Conservation (phyloP, 53 echinoderm and acorn worm species). For the Echinarachnius parma region DNA sequence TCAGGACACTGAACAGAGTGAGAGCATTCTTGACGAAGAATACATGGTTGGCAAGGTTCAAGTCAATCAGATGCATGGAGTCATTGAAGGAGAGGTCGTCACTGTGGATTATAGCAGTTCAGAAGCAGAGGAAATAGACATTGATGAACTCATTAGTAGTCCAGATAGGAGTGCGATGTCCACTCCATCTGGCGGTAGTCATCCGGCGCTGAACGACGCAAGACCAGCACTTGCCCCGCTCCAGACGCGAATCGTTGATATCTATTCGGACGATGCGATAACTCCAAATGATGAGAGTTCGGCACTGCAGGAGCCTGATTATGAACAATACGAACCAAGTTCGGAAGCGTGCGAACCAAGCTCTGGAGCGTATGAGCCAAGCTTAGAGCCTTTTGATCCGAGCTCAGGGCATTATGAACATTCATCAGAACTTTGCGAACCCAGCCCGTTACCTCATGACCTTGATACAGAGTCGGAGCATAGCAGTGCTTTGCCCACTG, state of each 20-base stretch:
- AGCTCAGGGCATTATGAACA: too few relatives aligned
- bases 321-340: slow-evolving; percentile 10
- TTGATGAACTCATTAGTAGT: slow-evolving; percentile 42
- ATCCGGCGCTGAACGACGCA: slow-evolving; percentile 21
- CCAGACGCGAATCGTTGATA: slow-evolving; percentile 17
- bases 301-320: background rate
- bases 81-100: slow-evolving; percentile 27
- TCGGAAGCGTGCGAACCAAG: slow-evolving; percentile 2
- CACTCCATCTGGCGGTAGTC: slow-evolving; percentile 1
- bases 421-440: too few relatives aligned
- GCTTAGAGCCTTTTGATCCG: too few relatives aligned
- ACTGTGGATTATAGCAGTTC: slow-evolving; percentile 24
- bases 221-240: slow-evolving; percentile 22
- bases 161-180: background rate
- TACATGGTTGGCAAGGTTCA: slow-evolving; percentile 13
- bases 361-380: background rate
- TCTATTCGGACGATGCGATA: slow-evolving; percentile 12
- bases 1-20: slow-evolving; percentile 36
- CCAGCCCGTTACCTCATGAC: too few relatives aligned
- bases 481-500: slow-evolving; percentile 10
- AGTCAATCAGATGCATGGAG: slow-evolving; percentile 11
- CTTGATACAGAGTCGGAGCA: slow-evolving; percentile 16
- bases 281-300: slow-evolving; percentile 22
- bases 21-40: slow-evolving; percentile 18
- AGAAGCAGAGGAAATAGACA: slow-evolving; percentile 36